Evolutionary conservation across 2,797 vertebrate species (phyloP).

Genomic region (Parotocinclus haroldoi): DNA sequence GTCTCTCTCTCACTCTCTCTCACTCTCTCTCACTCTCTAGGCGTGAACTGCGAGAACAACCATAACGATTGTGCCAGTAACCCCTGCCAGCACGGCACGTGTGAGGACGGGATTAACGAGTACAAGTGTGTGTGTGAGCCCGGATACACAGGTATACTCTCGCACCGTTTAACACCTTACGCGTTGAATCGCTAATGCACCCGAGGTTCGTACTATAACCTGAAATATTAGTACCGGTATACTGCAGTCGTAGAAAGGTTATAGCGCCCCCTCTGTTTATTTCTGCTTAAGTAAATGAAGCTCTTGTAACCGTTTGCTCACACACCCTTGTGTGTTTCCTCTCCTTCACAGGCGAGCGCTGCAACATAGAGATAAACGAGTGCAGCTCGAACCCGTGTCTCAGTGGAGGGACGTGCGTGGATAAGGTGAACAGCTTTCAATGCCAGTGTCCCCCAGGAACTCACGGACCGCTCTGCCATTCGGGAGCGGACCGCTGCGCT

Average conservation of each 20-base stretch:
- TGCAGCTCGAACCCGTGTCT: slow-evolving; percentile 85
- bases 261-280: too few species aligned
- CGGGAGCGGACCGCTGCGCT: slow-evolving; percentile 82
- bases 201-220: too few species aligned
- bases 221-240: too few species aligned
- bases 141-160: slow-evolving; percentile 94
- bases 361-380: slow-evolving; percentile 82
- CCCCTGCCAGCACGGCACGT: slow-evolving; percentile 83
- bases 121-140: slow-evolving; percentile 85
- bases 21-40: slow-evolving; percentile 58
- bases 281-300: too few species aligned
- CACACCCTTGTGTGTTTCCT: too few species aligned
- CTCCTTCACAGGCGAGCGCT: slow-evolving; percentile 77
- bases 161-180: too few species aligned
- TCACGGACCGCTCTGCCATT: slow-evolving; percentile 81
- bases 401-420: slow-evolving; percentile 83
- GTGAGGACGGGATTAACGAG: slow-evolving; percentile 85
- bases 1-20: neutral
- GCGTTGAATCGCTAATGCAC: too few species aligned
- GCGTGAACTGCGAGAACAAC: slow-evolving; percentile 89
- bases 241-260: too few species aligned
- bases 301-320: neutral
- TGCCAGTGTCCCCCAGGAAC: slow-evolving; percentile 83
- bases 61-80: slow-evolving; percentile 87
- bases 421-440: slow-evolving; percentile 80